These are phyloP conservation scores for Delphinapterus leucas DNA, from an alignment of 2,113 vertebrate genomes.

Conservation along the genomic window DNA sequence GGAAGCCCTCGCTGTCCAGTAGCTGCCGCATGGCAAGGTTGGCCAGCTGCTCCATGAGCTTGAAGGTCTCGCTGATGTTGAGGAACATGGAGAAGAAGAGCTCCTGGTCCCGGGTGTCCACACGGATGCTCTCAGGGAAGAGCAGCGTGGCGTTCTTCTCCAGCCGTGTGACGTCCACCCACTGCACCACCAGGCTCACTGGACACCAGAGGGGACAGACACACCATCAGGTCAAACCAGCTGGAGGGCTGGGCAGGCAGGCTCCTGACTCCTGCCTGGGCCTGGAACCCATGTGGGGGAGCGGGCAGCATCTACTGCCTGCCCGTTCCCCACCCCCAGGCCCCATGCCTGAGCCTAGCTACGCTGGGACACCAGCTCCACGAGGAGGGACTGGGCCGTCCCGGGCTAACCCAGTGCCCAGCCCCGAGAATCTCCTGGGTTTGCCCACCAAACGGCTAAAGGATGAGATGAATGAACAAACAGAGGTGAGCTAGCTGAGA, in stretches of 20 bases:
- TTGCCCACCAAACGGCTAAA: not conserved
- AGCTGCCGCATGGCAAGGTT: constrained; percentile 97
- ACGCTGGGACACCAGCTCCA: accelerated
- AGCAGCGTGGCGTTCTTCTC: constrained; percentile 96
- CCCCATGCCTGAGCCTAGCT: not conserved
- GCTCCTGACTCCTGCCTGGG: accelerated
- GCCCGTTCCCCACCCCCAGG: too few relatives aligned
- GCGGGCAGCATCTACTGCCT: not conserved
- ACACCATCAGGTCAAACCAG: not conserved
- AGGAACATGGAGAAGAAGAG: constrained; percentile 99
- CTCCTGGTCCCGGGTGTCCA: constrained; percentile 91
- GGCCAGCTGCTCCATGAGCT: constrained; percentile 97
- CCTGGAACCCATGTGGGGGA: not conserved
- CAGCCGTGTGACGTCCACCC: constrained; percentile 95
- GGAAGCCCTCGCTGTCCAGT: constrained; percentile 92
- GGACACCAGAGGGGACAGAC: not conserved
- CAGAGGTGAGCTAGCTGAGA: not conserved
- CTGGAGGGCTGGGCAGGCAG: not conserved
- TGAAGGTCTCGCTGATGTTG: constrained; percentile 96
- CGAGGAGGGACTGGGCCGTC: accelerated
- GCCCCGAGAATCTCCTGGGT: not conserved
- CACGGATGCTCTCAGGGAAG: constrained; percentile 95
- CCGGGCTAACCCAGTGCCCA: not conserved
- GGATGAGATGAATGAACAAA: accelerated
- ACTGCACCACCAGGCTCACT: constrained; percentile 95